Evolutionary conservation across 2,888 invertebrate species (phyloP).

Genomic region (Cheilosia urbana): DNA sequence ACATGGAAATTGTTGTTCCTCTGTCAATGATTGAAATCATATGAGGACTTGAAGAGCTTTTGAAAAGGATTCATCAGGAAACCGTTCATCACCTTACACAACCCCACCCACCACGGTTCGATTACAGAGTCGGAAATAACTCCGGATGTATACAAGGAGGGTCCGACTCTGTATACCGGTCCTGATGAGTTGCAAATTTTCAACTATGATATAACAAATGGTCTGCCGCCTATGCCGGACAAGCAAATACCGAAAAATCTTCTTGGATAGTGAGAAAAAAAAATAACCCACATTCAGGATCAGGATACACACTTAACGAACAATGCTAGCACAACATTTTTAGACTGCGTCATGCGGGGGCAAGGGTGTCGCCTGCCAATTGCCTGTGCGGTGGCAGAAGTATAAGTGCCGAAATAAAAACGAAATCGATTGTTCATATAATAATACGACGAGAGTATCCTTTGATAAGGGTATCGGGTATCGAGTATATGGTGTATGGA

Average conservation of each 20-base stretch:
- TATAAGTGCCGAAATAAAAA: conserved; percentile 75
- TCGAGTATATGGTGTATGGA: no score
- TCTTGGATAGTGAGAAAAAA: conserved; percentile 18
- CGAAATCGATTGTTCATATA: conserved; percentile 73
- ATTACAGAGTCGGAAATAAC: conserved; percentile 32
- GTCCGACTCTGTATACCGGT: conserved; percentile 12
- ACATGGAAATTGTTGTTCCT: conserved; percentile 63
- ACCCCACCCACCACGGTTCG: conserved; percentile 1
- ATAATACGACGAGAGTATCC: conserved; percentile 66
- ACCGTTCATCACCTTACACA: conserved; percentile 24
- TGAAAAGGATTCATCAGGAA: conserved; percentile 57
- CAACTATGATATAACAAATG: conserved; percentile 67
- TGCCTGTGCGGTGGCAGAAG: conserved; percentile 67
- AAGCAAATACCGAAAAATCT: conserved; percentile 66
- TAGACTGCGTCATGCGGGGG: not conserved
- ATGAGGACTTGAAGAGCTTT: conserved; percentile 56
- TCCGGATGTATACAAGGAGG: conserved; percentile 23
- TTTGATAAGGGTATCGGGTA: conserved; percentile 63
- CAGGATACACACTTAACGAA: conserved; percentile 61
- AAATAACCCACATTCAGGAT: conserved; percentile 33
- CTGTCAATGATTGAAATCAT: conserved; percentile 67
- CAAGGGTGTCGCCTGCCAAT: conserved; percentile 36
- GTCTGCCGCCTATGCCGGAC: conserved; percentile 61
- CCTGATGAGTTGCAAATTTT: conserved; percentile 71
- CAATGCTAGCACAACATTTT: conserved; percentile 66